Percentiles rank a stretch among this genome's conserved stretches.
Evolutionary conservation across 2,888 invertebrate genomes (phyloP).

Genomic region (Leptura quadrifasciata): DNA sequence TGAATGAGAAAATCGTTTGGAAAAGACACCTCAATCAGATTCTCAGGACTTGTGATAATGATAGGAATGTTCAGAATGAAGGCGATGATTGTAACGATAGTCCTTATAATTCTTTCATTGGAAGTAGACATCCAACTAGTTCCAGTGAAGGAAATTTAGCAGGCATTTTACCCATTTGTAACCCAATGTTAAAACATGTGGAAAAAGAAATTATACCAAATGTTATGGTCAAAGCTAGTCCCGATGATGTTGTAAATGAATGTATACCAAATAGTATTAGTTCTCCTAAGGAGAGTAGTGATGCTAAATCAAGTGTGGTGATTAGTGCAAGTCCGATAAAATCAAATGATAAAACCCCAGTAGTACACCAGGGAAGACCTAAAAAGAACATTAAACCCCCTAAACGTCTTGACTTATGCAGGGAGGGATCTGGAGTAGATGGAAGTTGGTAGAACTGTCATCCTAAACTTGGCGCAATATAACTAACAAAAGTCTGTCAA

Average conservation of each 20-base stretch:
- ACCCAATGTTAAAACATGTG: not conserved
- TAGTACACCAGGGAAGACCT: not conserved
- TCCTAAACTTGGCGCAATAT: no score
- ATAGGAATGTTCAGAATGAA: not conserved
- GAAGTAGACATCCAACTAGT: not conserved
- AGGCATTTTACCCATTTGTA: not conserved
- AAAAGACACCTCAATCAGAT: slow-evolving; percentile 17
- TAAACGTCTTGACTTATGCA: not conserved
- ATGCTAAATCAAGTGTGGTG: not conserved
- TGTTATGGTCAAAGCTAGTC: not conserved
- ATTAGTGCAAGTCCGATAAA: not conserved
- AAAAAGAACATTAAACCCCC: not conserved
- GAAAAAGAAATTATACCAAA: not conserved
- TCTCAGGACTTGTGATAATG: not conserved
- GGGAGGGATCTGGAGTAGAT: not conserved
- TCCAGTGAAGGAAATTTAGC: not conserved
- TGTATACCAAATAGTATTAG: not conserved
- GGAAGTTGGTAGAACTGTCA: no score
- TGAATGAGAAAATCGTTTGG: not conserved
- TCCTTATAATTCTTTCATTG: not conserved
- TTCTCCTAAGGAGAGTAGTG: not conserved
- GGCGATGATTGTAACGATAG: not conserved
- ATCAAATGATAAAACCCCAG: not conserved
- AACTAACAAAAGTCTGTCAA: no score
- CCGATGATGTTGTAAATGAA: not conserved